A percentile compares a stretch with the other conserved stretches of the same genome.
Conservation (phyloP, 1,140 invertebrate species). For the Bombus superbus region DNA sequence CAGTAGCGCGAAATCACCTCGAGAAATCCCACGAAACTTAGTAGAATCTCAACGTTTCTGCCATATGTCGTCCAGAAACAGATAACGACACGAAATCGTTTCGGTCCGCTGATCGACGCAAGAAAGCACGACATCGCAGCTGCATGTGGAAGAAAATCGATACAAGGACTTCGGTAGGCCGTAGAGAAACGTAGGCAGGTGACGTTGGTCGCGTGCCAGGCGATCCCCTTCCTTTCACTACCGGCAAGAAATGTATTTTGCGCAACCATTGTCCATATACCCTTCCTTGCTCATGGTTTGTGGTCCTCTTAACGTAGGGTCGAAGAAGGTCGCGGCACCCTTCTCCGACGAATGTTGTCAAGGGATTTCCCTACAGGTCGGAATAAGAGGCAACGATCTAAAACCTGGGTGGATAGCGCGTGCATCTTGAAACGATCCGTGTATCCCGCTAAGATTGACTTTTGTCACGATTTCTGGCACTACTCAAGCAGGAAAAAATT, state of each 20-base stretch:
- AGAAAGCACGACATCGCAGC: conserved; percentile 75
- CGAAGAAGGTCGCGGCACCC: conserved; percentile 32
- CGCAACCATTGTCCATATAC: conserved; percentile 79
- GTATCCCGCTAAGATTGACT: conserved; percentile 13
- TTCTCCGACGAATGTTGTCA: conserved; percentile 39
- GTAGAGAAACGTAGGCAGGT: conserved; percentile 72
- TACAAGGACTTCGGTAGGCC: conserved; percentile 71
- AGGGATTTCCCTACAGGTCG: conserved; percentile 36
- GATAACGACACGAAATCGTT: conserved; percentile 73
- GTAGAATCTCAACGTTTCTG: conserved; percentile 77
- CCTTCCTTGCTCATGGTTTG: conserved; percentile 73
- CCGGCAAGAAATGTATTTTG: conserved; percentile 79
- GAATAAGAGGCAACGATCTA: conserved; percentile 18
- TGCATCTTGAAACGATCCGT: conserved; percentile 32
- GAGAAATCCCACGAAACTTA: conserved; percentile 43
- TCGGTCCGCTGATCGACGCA: conserved; percentile 73
- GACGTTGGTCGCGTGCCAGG: conserved; percentile 82
- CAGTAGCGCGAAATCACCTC: conserved; percentile 27
- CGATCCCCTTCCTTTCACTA: conserved; percentile 67
- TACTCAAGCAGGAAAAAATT: not conserved
- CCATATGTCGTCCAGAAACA: conserved; percentile 71
- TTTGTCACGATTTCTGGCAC: not conserved
- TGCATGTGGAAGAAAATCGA: conserved; percentile 76
- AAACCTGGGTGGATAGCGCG: not conserved
- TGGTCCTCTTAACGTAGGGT: conserved; percentile 73